A percentile compares a stretch with the other conserved stretches of the same genome.
phyloP scores from a whole-genome alignment of 2,797 vertebrate species.

The Pantherophis vulpinus region DNA sequence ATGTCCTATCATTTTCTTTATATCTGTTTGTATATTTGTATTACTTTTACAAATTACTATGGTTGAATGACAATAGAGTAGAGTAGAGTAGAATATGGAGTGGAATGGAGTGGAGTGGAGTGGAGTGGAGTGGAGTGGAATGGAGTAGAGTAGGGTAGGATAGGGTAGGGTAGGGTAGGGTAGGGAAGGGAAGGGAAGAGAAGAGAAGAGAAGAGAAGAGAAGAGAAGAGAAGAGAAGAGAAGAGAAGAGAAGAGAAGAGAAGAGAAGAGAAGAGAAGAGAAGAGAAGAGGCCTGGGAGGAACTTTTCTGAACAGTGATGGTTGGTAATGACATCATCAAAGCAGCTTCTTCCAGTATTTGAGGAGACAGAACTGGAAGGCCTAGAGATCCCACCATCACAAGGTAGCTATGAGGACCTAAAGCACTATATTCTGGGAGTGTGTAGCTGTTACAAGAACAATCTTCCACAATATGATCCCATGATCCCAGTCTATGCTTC shows the following conservation, averaged over 20 bases:
- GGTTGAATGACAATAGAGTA: no score
- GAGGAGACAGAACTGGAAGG: background rate
- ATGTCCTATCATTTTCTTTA: no score
- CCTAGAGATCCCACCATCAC: background rate
- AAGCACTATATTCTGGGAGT: background rate
- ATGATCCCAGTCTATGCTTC: background rate
- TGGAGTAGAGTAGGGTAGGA: no score
- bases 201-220: no score
- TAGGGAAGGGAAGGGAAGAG: no score
- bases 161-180: no score
- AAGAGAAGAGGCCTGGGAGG: background rate
- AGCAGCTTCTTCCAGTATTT: background rate
- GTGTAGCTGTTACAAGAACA: background rate
- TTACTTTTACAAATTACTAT: no score
- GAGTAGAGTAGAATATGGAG: no score
- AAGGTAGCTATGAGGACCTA: background rate
- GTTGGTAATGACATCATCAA: background rate
- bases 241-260: no score
- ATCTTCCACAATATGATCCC: background rate
- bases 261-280: no score
- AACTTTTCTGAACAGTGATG: background rate
- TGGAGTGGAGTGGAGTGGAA: rapidly evolving
- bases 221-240: no score
- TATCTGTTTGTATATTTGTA: no score
- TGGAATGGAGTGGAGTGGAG: rapidly evolving